Percentiles rank a stretch among this genome's conserved stretches.
These are phyloP conservation scores for Sebastolobus alascanus DNA, from an alignment of 2,797 vertebrate genomes.

Conservation along the genomic window DNA sequence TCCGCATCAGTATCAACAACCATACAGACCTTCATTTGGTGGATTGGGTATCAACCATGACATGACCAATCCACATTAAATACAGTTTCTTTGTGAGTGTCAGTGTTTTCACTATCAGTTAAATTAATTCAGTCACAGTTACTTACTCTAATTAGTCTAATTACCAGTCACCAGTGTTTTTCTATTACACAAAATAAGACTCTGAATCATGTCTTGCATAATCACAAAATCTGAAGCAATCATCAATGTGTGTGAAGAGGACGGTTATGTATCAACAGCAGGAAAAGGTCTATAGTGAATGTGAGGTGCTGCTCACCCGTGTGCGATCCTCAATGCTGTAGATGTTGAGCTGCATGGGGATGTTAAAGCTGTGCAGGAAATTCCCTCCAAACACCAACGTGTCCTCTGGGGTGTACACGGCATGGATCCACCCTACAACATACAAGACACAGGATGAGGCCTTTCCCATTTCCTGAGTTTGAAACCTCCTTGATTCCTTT, in stretches of 20 bases:
- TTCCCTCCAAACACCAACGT: conserved; percentile 98
- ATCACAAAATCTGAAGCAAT: conserved; percentile 9
- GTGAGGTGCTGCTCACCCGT: conserved; percentile 84
- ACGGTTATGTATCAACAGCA: not conserved
- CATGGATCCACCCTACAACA: conserved; percentile 96
- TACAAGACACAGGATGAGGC: conserved; percentile 4
- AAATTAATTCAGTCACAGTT: not conserved
- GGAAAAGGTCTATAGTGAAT: not conserved
- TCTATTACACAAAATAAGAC: not conserved
- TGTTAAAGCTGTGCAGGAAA: conserved; percentile 99
- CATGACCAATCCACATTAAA: not conserved
- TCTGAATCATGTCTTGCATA: conserved; percentile 18
- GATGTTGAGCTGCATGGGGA: conserved; percentile 98
- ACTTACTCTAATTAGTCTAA: not conserved
- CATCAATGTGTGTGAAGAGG: not conserved
- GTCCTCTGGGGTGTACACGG: conserved; percentile 98
- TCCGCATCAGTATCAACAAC: not conserved
- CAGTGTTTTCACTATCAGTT: not conserved
- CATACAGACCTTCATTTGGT: not conserved
- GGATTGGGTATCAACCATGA: not conserved
- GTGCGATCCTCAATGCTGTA: conserved; percentile 98
- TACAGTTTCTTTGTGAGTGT: not conserved
- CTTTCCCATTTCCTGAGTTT: too few species aligned
- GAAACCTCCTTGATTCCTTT: too few species aligned
- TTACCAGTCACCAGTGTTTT: not conserved